Percentiles rank a stretch among this genome's conserved stretches.
Evolutionary conservation across 2,888 invertebrate species (phyloP).

Genomic region (Morpho achilles): DNA sequence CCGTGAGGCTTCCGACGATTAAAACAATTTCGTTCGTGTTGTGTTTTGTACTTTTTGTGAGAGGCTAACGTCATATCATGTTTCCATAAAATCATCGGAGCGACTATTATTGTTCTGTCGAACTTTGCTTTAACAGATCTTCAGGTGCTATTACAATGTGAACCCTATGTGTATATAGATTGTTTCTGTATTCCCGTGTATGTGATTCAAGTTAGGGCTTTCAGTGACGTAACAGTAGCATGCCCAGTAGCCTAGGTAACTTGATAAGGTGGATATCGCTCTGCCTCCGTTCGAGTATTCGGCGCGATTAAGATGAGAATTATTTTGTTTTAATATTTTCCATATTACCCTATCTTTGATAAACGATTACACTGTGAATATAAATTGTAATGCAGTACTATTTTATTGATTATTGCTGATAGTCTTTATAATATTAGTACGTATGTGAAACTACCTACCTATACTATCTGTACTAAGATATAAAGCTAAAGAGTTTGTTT

Average conservation of each 20-base stretch:
- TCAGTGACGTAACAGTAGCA: slow-evolving; percentile 37
- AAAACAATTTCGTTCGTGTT: slow-evolving; percentile 75
- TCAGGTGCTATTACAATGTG: slow-evolving; percentile 21
- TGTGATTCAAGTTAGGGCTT: slow-evolving; percentile 34
- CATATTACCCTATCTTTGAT: slow-evolving; percentile 25
- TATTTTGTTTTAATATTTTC: slow-evolving; percentile 64
- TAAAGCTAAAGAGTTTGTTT: no score
- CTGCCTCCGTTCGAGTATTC: slow-evolving; percentile 72
- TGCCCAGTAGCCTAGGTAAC: slow-evolving; percentile 79
- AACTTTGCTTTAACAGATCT: slow-evolving; percentile 51
- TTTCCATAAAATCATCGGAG: slow-evolving; percentile 78
- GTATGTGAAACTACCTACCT: no score
- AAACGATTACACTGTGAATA: background rate
- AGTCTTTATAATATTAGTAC: no score
- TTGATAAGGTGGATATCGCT: slow-evolving; percentile 74
- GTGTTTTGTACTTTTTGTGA: slow-evolving; percentile 70
- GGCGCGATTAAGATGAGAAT: slow-evolving; percentile 71
- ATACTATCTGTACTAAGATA: no score
- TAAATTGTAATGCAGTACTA: no score
- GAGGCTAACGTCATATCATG: slow-evolving; percentile 74
- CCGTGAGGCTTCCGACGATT: slow-evolving; percentile 70
- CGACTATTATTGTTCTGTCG: slow-evolving; percentile 64
- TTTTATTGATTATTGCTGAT: no score
- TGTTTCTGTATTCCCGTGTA: slow-evolving; percentile 15
- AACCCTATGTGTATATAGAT: slow-evolving; percentile 10